Evolutionary conservation across 2,888 invertebrate species (phyloP).

Genomic region (Acheta domesticus): DNA sequence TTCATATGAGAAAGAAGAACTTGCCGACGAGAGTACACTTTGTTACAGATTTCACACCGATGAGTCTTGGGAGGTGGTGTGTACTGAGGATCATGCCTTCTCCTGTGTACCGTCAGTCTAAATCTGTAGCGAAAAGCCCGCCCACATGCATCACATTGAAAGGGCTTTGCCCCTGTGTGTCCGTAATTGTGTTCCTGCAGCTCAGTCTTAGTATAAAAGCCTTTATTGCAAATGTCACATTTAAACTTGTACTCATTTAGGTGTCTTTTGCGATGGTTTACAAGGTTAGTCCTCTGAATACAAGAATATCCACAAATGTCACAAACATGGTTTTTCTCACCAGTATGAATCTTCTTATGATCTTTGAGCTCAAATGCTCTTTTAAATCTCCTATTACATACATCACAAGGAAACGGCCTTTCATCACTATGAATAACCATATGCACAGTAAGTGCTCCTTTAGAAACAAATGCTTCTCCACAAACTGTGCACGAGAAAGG

Average conservation of each 20-base stretch:
- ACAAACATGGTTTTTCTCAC: constrained; percentile 35
- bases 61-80: constrained; percentile 48
- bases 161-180: constrained; percentile 55
- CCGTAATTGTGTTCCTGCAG: constrained; percentile 58
- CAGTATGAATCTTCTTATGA: constrained; percentile 36
- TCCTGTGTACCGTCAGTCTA: constrained; percentile 42
- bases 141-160: constrained; percentile 51
- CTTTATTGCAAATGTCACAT: constrained; percentile 55
- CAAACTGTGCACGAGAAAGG: constrained; percentile 42
- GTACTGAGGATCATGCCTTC: constrained; percentile 44
- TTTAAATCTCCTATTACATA: constrained; percentile 35
- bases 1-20: constrained; percentile 48
- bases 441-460: constrained; percentile 35
- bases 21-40: constrained; percentile 47
- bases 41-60: constrained; percentile 47
- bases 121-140: constrained; percentile 33
- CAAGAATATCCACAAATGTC: constrained; percentile 35
- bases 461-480: constrained; percentile 38
- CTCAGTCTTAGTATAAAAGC: constrained; percentile 52
- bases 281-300: constrained; percentile 35
- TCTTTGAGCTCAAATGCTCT: constrained; percentile 35
- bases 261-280: constrained; percentile 35
- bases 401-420: constrained; percentile 35
- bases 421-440: constrained; percentile 36
- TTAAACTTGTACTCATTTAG: constrained; percentile 39